Percentiles rank a stretch among this genome's conserved stretches.
Evolutionary conservation across 2,888 invertebrate species (phyloP).

Genomic region (Andrena bucephala): DNA sequence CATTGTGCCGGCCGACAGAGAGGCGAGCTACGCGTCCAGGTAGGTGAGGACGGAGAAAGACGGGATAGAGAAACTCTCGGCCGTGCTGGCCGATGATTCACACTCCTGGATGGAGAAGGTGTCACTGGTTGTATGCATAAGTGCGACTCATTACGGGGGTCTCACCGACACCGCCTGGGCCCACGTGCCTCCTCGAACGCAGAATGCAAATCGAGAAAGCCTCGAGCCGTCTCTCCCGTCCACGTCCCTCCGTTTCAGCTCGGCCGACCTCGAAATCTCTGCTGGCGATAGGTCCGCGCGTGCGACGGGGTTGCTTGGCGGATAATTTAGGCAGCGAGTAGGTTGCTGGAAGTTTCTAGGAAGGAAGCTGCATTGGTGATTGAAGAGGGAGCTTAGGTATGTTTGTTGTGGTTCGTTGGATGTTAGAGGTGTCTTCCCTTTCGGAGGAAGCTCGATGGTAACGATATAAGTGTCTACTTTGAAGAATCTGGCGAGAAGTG

Average conservation of each 20-base stretch:
- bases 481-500: background rate
- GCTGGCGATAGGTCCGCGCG: constrained; percentile 11
- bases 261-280: constrained; percentile 52
- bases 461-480: too few species aligned
- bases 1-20: constrained; percentile 65
- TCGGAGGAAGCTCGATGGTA: too few species aligned
- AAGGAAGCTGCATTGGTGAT: too few species aligned
- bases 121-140: constrained; percentile 82
- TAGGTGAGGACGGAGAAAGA: constrained; percentile 46
- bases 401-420: too few species aligned
- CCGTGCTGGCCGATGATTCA: constrained; percentile 78
- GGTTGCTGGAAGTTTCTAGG: background rate
- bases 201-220: constrained; percentile 66
- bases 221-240: constrained; percentile 23
- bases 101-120: constrained; percentile 78
- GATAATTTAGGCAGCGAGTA: background rate
- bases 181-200: constrained; percentile 70
- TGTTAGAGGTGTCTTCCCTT: too few species aligned
- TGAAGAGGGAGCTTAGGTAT: background rate
- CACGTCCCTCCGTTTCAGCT: constrained; percentile 25
- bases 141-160: constrained; percentile 77
- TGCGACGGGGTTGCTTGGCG: background rate
- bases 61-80: constrained; percentile 69
- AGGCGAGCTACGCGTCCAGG: constrained; percentile 30
- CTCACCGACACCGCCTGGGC: constrained; percentile 59